These are phyloP conservation scores for Zapornia atra DNA, from an alignment of 2,113 vertebrate genomes.

Conservation along the genomic window DNA sequence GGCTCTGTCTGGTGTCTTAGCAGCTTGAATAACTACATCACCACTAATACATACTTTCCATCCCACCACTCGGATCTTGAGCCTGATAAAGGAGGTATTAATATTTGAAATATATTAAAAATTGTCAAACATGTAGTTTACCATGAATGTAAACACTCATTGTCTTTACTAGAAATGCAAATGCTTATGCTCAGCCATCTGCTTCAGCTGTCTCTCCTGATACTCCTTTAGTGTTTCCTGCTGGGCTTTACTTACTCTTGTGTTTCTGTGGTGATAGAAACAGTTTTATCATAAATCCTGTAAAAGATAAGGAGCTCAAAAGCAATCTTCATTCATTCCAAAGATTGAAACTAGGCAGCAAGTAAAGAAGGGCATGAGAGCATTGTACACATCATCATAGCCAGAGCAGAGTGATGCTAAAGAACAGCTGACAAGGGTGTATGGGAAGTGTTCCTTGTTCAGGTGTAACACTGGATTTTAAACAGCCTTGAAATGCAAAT, in stretches of 20 bases:
- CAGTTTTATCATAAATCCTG: not conserved
- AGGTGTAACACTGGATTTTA: not conserved
- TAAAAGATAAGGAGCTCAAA: not conserved
- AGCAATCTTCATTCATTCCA: not conserved
- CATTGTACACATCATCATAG: not conserved
- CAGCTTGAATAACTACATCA: not conserved
- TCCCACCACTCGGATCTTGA: not conserved
- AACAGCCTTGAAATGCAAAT: not conserved
- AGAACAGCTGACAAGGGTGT: not conserved
- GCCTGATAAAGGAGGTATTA: not conserved
- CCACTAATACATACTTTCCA: not conserved
- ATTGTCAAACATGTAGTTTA: not conserved
- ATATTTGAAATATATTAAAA: not conserved
- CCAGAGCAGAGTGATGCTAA: not conserved
- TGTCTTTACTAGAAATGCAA: not conserved
- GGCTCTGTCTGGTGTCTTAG: not conserved
- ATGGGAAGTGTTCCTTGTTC: not conserved
- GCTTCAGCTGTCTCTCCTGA: not conserved
- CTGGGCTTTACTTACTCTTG: not conserved
- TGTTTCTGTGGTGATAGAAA: not conserved
- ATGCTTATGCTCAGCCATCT: not conserved
- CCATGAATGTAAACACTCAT: not conserved
- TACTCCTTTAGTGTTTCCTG: not conserved
- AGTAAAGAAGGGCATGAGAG: not conserved
- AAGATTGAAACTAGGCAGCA: not conserved